Conservation (phyloP, 2,888 invertebrate genomes). For the Nemoura dubitans region DNA sequence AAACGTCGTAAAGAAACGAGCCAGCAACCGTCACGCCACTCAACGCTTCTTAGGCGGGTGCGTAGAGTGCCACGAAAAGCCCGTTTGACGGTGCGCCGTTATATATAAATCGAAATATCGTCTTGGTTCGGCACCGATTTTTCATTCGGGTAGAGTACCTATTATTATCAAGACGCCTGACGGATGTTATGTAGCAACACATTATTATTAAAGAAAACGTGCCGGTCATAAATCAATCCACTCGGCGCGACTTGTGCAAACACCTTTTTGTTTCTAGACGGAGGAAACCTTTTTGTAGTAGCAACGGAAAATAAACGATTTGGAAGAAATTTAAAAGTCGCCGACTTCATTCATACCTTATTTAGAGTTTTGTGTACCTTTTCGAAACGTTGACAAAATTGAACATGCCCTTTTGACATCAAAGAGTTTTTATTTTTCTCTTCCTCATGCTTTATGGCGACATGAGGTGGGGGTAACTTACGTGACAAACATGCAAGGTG, state of each 20-base stretch:
- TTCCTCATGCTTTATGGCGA: not conserved
- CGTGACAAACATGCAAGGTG: constrained; percentile 23
- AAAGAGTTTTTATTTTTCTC: constrained; percentile 16
- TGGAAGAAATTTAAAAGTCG: not conserved
- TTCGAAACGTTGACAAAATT: constrained; percentile 26
- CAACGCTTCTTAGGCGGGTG: no score
- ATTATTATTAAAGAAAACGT: constrained; percentile 20
- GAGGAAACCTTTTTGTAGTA: not conserved
- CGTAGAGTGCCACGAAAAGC: no score
- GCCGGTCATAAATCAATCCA: constrained; percentile 17
- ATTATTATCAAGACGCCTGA: not conserved
- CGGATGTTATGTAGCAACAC: not conserved
- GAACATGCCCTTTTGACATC: constrained; percentile 26
- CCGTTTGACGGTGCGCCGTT: no score
- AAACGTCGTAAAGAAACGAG: not conserved
- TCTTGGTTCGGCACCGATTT: not conserved
- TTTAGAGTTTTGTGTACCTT: not conserved
- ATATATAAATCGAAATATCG: no score
- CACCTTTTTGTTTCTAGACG: constrained; percentile 20
- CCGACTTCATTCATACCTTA: not conserved
- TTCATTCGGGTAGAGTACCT: not conserved
- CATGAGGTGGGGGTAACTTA: not conserved
- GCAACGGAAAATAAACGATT: constrained; percentile 24
- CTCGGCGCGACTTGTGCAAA: not conserved
- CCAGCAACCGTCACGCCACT: not conserved